Evolutionary conservation across 2,113 vertebrate genomes (phyloP).

Genomic region (Bufo gargarizans): DNA sequence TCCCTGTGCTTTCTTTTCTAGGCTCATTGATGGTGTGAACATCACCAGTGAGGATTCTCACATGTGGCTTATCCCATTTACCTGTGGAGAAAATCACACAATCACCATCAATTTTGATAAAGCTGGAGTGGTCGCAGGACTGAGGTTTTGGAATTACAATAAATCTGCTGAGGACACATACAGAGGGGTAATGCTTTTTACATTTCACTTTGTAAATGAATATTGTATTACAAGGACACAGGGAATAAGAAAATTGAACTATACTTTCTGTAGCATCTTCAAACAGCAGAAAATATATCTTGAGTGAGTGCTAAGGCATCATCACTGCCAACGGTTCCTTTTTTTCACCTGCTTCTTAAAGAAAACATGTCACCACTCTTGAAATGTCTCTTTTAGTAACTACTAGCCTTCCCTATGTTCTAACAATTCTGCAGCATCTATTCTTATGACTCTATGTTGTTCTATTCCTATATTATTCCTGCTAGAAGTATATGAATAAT

Average conservation of each 20-base stretch:
- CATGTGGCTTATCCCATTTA: slow-evolving; percentile 97
- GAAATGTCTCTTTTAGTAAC: too few relatives aligned
- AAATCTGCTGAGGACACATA: slow-evolving; percentile 97
- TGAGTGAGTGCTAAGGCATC: not conserved
- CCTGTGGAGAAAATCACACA: slow-evolving; percentile 80
- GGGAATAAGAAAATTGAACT: not conserved
- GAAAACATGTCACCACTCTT: too few relatives aligned
- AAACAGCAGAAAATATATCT: not conserved
- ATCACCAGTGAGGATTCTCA: slow-evolving; percentile 89
- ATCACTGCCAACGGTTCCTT: not conserved
- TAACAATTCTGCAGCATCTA: too few relatives aligned
- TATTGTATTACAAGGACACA: not conserved
- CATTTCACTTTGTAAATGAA: not conserved
- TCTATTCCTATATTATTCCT: too few relatives aligned
- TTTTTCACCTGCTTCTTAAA: too few relatives aligned
- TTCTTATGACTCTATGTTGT: too few relatives aligned
- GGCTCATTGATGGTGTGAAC: slow-evolving; percentile 91
- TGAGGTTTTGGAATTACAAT: slow-evolving; percentile 99
- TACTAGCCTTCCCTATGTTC: too few relatives aligned
- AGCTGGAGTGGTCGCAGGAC: slow-evolving; percentile 82
- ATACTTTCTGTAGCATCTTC: not conserved
- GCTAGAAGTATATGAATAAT: too few relatives aligned
- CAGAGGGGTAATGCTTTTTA: slow-evolving; percentile 85
- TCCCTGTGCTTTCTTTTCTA: slow-evolving; percentile 63
- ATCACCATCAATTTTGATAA: slow-evolving; percentile 81